Evolutionary conservation across 2,888 invertebrate genomes (phyloP), one percentile per base, ranked within the genome.

Genomic region (Meandrusa payeni): DNA sequence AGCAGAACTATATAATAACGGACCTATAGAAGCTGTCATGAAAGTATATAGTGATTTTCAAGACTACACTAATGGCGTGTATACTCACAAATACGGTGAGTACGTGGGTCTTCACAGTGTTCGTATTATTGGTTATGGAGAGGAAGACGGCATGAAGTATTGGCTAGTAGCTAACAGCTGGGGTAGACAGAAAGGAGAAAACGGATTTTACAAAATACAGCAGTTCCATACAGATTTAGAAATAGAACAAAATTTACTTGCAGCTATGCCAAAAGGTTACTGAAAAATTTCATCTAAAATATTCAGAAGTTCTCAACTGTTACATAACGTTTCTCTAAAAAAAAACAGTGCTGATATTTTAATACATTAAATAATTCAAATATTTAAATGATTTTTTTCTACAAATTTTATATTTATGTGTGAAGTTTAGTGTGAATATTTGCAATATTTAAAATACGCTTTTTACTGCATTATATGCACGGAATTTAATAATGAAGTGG

Each of bases 161-260:
- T 95, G 95, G 95, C 80, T 94, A n/a, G 89, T 94, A 50, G 94
- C 93, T 46, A 95, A 95, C 79, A 94, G 93, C 0, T 96, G 95
- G 95, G 95, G 95, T 74, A 86, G 87, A 1, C 94, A 5, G 1
- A 13, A 10, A 7, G 46, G 48, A 3, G 34, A 42, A 1, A 41
- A 41, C 2, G 49, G 48, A 6, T 9, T 41, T 11, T 46, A 40
- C 20, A 49, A 32, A 26, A 44, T 44, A n/a, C 40, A 39, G 10
- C 46, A 28, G 11, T 43, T 24, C 20, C 42, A 43, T n/a, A 6
- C 31, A 2, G 37, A 31, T 20, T 5, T 43, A 31, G n/a, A n/a
- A n/a, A 6, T 43, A 2, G 42, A 37, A 31, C 2, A 37, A 1
- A 9, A n/a, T 0, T 26, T 43, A 19, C 9, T 20, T 10, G 10